phyloP scores from a whole-genome alignment of 2,888 invertebrate species.

The Apamea monoglypha region DNA sequence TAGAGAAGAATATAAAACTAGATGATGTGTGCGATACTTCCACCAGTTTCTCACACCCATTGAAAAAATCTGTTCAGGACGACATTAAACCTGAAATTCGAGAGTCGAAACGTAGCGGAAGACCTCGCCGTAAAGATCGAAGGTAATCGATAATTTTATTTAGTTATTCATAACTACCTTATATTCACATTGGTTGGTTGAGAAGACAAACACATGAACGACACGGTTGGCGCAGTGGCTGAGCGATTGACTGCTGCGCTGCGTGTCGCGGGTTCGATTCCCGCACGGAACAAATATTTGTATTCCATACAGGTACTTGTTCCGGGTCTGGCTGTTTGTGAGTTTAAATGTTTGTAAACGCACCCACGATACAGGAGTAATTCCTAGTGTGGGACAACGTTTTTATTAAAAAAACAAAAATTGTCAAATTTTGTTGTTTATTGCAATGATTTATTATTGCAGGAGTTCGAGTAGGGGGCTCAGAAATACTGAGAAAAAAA shows the following conservation, averaged over 20 bases:
- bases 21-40: constrained; percentile 84
- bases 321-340: no score
- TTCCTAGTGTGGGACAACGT: no score
- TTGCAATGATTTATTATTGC: constrained; percentile 36
- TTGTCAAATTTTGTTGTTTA: not conserved
- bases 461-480: constrained; percentile 88
- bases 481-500: constrained; percentile 81
- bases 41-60: constrained; percentile 81
- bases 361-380: no score
- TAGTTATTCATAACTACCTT: not conserved
- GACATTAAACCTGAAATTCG: constrained; percentile 80
- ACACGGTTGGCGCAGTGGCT: no score
- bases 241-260: no score
- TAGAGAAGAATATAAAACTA: constrained; percentile 86
- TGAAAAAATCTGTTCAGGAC: constrained; percentile 75
- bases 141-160: constrained; percentile 73
- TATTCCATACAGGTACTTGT: no score
- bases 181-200: not conserved
- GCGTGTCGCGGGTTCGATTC: no score
- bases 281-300: no score
- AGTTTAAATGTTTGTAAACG: no score
- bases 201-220: not conserved
- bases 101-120: constrained; percentile 82
- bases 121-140: constrained; percentile 83
- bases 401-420: no score